Conservation (phyloP, 2,888 invertebrate genomes). For the Aquatica leii region DNA sequence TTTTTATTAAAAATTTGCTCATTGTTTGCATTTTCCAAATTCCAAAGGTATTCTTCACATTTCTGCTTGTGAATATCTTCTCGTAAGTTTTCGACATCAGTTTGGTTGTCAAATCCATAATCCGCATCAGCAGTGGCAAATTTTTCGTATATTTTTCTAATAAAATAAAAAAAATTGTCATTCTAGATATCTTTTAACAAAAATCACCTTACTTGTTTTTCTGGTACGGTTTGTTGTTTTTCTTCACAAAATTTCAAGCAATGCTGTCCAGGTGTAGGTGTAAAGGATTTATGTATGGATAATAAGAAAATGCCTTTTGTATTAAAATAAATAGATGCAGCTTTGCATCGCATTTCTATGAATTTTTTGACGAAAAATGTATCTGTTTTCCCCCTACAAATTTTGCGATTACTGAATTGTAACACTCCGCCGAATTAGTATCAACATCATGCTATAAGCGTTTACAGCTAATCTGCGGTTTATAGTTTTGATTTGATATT, state of each 20-base stretch:
- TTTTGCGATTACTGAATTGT: too few relatives aligned
- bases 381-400: conserved; percentile 1
- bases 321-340: not conserved
- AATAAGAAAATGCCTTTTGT: too few relatives aligned
- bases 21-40: not conserved
- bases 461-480: not conserved
- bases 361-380: not conserved
- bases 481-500: not conserved
- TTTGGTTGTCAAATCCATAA: not conserved
- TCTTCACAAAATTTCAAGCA: not conserved
- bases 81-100: not conserved
- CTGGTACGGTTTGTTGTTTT: not conserved
- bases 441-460: not conserved
- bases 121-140: too few relatives aligned
- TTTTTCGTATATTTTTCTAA: conserved; percentile 1
- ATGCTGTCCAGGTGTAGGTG: too few relatives aligned
- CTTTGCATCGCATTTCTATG: not conserved
- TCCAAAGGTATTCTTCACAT: not conserved
- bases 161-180: not conserved
- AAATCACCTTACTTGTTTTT: conserved; percentile 5
- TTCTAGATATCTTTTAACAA: not conserved
- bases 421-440: not conserved
- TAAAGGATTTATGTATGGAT: too few relatives aligned
- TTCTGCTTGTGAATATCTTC: not conserved
- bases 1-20: not conserved